A percentile compares a stretch with the other conserved stretches of the same genome.
Evolutionary conservation across 2,797 vertebrate genomes (phyloP).

Genomic region (Avahi laniger): DNA sequence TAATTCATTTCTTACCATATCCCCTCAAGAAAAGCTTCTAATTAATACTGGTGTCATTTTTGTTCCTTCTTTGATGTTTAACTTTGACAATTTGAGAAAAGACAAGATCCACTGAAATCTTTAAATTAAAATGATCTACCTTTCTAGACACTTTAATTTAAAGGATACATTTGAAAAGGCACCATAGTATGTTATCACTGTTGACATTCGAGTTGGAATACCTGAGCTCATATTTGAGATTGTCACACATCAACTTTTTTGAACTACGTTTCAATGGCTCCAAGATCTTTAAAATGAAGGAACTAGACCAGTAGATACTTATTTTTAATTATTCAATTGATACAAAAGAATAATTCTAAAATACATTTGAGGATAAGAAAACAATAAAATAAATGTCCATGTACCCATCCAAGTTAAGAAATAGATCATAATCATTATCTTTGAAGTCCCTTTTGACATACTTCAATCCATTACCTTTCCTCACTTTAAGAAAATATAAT

Average conservation of each 20-base stretch:
- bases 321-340: not conserved
- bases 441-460: not conserved
- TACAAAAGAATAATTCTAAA: not conserved
- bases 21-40: constrained; percentile 13
- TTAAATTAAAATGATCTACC: not conserved
- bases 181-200: not conserved
- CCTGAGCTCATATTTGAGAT: not conserved
- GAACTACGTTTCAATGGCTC: not conserved
- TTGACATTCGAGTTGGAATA: not conserved
- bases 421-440: not conserved
- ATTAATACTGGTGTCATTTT: constrained; percentile 8
- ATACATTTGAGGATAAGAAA: not conserved
- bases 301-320: not conserved
- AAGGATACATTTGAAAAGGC: not conserved
- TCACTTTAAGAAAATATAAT: not conserved
- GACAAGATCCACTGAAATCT: not conserved
- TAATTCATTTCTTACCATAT: constrained; percentile 16
- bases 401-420: not conserved
- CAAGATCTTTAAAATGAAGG: not conserved
- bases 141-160: not conserved
- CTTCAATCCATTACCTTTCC: not conserved
- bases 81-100: constrained; percentile 36
- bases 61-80: not conserved
- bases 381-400: not conserved
- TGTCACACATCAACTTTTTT: not conserved